phyloP scores from a whole-genome alignment of 2,888 invertebrate species.

The Andrena hattorfiana region DNA sequence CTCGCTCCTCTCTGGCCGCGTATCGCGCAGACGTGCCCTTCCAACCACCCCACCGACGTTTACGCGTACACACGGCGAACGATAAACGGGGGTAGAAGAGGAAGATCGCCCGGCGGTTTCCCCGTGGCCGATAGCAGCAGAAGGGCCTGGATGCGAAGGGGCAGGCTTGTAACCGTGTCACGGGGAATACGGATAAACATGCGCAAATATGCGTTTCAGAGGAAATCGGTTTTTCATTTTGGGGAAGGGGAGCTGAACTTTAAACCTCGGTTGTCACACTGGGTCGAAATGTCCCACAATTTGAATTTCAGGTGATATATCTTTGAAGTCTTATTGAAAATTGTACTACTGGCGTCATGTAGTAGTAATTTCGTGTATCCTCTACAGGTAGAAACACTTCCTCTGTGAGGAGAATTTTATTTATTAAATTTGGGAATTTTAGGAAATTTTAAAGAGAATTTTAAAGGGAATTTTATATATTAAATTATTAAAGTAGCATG shows the following conservation, averaged over 20 bases:
- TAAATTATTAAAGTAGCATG: too few relatives aligned
- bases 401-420: too few relatives aligned
- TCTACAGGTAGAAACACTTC: too few relatives aligned
- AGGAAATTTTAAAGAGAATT: too few relatives aligned
- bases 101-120: slow-evolving; percentile 47
- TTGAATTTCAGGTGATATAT: too few relatives aligned
- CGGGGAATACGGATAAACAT: slow-evolving; percentile 28
- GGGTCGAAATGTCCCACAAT: too few relatives aligned
- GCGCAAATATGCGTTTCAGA: background rate
- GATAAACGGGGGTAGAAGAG: slow-evolving; percentile 29
- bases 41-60: slow-evolving; percentile 58
- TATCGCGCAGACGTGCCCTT: slow-evolving; percentile 75
- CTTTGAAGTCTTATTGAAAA: too few relatives aligned
- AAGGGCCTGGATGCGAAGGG: slow-evolving; percentile 47
- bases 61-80: slow-evolving; percentile 59
- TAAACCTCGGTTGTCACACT: too few relatives aligned
- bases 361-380: too few relatives aligned
- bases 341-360: too few relatives aligned
- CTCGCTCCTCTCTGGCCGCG: slow-evolving; percentile 63
- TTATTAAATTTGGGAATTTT: too few relatives aligned
- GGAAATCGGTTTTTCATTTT: background rate
- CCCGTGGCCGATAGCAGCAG: slow-evolving; percentile 49
- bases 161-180: slow-evolving; percentile 54
- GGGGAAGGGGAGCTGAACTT: background rate
- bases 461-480: too few relatives aligned